These are phyloP conservation scores for Zingel zingel DNA, from an alignment of 2,113 vertebrate genomes.

Conservation along the genomic window DNA sequence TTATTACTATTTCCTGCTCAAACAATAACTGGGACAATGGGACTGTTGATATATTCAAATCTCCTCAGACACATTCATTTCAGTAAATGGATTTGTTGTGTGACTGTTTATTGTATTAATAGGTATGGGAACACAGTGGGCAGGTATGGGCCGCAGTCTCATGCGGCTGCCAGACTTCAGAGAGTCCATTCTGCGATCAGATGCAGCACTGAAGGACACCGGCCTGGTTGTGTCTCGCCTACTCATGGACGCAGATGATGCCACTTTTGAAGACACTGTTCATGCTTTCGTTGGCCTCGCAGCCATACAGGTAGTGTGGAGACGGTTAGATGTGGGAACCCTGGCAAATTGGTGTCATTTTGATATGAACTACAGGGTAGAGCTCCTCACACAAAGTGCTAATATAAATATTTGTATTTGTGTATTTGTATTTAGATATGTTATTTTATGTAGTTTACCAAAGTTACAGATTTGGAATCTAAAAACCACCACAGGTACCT, in stretches of 20 bases:
- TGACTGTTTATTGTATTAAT: conserved; percentile 1
- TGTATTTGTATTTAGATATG: background rate
- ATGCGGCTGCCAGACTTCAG: conserved; percentile 91
- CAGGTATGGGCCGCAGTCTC: conserved; percentile 91
- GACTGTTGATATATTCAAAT: background rate
- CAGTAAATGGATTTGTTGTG: background rate
- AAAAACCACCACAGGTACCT: background rate
- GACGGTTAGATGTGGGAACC: background rate
- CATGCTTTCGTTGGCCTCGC: conserved; percentile 93
- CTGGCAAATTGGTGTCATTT: background rate
- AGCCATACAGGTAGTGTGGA: conserved; percentile 90
- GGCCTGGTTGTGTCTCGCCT: conserved; percentile 91
- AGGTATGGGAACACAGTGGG: conserved; percentile 99
- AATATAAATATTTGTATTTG: too few species aligned
- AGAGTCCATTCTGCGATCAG: conserved; percentile 90
- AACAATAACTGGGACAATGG: background rate
- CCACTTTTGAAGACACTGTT: conserved; percentile 91
- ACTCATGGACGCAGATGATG: conserved; percentile 87
- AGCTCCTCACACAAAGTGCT: background rate
- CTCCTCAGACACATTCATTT: background rate
- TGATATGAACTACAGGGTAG: background rate
- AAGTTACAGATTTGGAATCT: background rate
- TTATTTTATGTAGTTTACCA: background rate
- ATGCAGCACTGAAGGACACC: conserved; percentile 85
- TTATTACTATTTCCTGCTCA: background rate